Base-by-base conservation (phyloP, 35 echinoderm and acorn worm species). In the Heliocidaris tuberculata region DNA sequence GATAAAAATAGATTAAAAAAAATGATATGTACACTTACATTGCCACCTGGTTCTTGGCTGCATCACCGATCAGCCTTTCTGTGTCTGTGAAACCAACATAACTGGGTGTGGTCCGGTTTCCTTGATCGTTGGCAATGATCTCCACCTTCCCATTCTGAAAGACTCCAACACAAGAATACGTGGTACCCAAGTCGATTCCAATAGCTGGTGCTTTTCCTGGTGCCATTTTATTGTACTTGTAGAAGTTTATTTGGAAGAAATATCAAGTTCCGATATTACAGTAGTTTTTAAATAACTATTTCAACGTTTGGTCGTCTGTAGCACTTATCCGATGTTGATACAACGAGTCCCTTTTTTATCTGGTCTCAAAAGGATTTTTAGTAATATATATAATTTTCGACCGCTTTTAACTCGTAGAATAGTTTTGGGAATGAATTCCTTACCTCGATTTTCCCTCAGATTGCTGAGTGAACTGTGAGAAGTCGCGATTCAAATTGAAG, bases 101-200 rank as follows among this genome's bases (percentile, higher is more conserved):
- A n/a, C 65, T 78, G 65, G 65, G 65, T n/a, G 65, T 78, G 21
- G 65, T 78, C 65, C 65, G 19, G 27, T 78, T 78, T 29, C 65
- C 65, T 78, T 78, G 65, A 78, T 78, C 65, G 65, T 78, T 78
- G 27, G 65, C 65, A 78, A 78, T 78, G 65, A 78, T 78, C 21
- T 78, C 65, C 65, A 78, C 65, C 65, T 78, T 78, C 5, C 65
- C 65, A n/a, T 78, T 78, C 65, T 78, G 65, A n/a, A 78, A 78
- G 65, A 78, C 65, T n/a, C 65, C 65, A 78, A 78, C 65, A 78
- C 65, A 78, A 78, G 65, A 78, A 78, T 78, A 78, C 2, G 65
- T 78, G 21, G 65, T 78, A 78, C 65, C 65, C 21, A 78, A 78
- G 27, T 78, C 65, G 27, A 78, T 78, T 78, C 65, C 65, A 78